Evolutionary conservation across 2,888 invertebrate species (phyloP).

Genomic region (Philonicus albiceps): DNA sequence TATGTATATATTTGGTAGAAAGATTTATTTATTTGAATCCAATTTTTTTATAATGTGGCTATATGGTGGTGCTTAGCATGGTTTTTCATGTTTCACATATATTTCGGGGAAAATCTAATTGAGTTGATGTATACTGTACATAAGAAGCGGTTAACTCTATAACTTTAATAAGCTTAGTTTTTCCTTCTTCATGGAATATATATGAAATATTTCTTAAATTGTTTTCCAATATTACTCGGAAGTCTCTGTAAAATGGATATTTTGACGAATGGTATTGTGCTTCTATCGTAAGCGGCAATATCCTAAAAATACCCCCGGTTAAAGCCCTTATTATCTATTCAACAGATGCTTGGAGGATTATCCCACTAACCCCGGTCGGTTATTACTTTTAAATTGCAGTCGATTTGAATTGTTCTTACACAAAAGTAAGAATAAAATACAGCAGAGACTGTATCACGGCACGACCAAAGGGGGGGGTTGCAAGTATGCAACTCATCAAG

Average conservation of each 20-base stretch:
- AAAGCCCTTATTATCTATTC: slow-evolving; percentile 26
- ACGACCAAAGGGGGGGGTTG: not conserved
- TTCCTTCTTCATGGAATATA: not conserved
- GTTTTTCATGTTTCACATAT: too few relatives aligned
- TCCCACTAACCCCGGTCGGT: slow-evolving; percentile 38
- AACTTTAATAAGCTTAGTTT: too few relatives aligned
- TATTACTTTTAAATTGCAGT: slow-evolving; percentile 48
- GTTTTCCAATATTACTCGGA: not conserved
- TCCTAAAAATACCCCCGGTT: slow-evolving; percentile 17
- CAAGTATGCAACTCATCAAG: slow-evolving; percentile 44
- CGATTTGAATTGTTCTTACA: slow-evolving; percentile 29
- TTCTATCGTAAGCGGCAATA: not conserved
- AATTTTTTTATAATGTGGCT: too few relatives aligned
- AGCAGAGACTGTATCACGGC: not conserved
- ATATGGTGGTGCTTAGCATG: too few relatives aligned
- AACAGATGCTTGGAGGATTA: slow-evolving; percentile 32
- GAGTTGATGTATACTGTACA: too few relatives aligned
- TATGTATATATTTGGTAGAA: too few relatives aligned
- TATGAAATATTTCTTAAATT: not conserved
- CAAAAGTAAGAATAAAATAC: slow-evolving; percentile 32
- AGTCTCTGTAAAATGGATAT: not conserved
- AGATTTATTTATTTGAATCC: too few relatives aligned
- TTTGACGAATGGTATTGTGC: not conserved
- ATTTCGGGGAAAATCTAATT: too few relatives aligned
- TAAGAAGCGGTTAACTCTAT: too few relatives aligned